Evolutionary conservation across 2,888 invertebrate species (phyloP), one percentile per base, ranked within the genome.

Genomic region (Unio delphinus): DNA sequence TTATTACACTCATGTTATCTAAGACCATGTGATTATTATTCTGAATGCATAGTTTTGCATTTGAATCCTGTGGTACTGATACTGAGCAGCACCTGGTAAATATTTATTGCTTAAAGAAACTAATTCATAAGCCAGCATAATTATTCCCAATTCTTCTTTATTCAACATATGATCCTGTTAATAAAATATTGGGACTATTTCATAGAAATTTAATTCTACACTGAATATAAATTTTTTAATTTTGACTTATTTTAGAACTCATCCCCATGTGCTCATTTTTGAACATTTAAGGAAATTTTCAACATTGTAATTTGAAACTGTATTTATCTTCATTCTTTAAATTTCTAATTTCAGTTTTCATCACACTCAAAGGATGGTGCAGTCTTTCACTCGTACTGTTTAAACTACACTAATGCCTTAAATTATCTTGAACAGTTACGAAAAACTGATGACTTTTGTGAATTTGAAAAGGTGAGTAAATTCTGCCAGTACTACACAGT

Each of bases 301-400:
- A 28, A 15, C 45, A 45, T 7, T 7, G 7, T 34, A 7, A 34
- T 34, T 34, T 34, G 1, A 34, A 34, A 34, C 34, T 34, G 6
- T 34, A 34, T 34, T n/a, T 61, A 20, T 63, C 34, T 30, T 20
- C 26, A 54, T 54, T 20, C 34, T 57, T 54, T 69, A 7, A 55
- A n/a, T 57, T 59, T 64, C 63, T 66, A 57, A 15, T 74, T 79
- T 55, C 80, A 89, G 90, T 89, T 89, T 74, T 86, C 87, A 56
- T 83, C 86, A 60, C 86, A 89, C 79, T 89, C 89, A 68, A 83
- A 87, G 67, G 87, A 90, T 72, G 90, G 89, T 0, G 89, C 88
- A n/a, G 92, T 93, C 23, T 93, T 92, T 82, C 93, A 93, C 83
- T 91, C 92, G 20, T 93, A 93, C 84, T 93, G 93, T 74, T 91